Conservation (phyloP, 2,888 invertebrate species). For the Pammene fasciana region DNA sequence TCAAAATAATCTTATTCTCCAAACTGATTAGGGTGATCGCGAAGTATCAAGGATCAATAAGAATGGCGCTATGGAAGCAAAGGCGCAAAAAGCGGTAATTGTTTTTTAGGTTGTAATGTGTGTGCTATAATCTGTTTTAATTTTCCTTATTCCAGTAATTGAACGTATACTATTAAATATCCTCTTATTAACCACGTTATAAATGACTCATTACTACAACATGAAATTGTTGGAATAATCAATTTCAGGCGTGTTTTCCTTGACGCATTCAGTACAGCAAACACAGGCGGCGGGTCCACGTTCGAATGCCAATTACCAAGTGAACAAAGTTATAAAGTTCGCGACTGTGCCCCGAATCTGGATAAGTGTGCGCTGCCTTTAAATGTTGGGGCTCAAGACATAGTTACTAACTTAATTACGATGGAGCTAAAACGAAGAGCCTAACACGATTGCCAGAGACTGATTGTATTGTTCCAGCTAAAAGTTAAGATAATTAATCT, state of each 20-base stretch:
- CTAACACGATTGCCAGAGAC: neutral
- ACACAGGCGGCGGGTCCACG: neutral
- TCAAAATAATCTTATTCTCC: too few relatives aligned
- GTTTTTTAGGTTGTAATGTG: too few relatives aligned
- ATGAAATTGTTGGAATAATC: neutral
- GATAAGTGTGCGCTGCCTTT: constrained; percentile 16
- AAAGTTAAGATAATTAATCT: constrained; percentile 7
- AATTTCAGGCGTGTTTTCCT: constrained; percentile 4
- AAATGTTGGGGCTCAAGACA: constrained; percentile 5
- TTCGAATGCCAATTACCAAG: constrained; percentile 1
- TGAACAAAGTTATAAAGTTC: constrained; percentile 13
- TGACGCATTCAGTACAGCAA: neutral
- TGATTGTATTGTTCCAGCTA: constrained; percentile 1
- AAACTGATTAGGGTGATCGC: too few relatives aligned
- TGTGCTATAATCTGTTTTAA: neutral
- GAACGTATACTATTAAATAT: too few relatives aligned
- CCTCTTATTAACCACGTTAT: too few relatives aligned
- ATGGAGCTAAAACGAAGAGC: constrained; percentile 11
- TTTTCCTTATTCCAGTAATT: constrained; percentile 3
- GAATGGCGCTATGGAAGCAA: too few relatives aligned
- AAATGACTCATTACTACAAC: too few relatives aligned
- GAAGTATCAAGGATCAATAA: too few relatives aligned
- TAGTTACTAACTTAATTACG: constrained; percentile 4
- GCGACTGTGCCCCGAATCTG: constrained; percentile 12
- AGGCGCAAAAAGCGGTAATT: too few relatives aligned